phyloP scores from a whole-genome alignment of 2,113 vertebrate species.

The Oceanodroma tethys region DNA sequence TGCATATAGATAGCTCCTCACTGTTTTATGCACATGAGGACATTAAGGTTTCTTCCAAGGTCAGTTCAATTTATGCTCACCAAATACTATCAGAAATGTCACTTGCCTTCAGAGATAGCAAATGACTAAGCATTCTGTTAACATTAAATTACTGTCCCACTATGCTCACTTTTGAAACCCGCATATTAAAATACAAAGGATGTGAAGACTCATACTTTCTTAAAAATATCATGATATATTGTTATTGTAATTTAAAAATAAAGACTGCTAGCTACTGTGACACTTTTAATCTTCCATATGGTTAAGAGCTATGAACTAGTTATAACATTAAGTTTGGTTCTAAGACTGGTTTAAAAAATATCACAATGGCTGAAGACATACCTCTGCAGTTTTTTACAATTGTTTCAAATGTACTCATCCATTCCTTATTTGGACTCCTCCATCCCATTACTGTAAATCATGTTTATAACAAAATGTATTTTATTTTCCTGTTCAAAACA shows the following conservation, averaged over 20 bases:
- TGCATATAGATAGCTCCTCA: slow-evolving; percentile 49
- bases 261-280: neutral
- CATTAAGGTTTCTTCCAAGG: slow-evolving; percentile 55
- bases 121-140: slow-evolving; percentile 15
- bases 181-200: neutral
- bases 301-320: neutral
- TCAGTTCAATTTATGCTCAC: slow-evolving; percentile 48
- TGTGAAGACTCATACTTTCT: neutral
- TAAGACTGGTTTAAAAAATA: neutral
- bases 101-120: neutral
- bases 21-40: slow-evolving; percentile 48
- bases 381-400: neutral
- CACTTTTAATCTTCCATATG: neutral
- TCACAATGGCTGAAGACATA: neutral
- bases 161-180: neutral
- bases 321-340: neutral
- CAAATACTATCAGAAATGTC: slow-evolving; percentile 25
- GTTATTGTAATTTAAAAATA: neutral
- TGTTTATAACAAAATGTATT: neutral
- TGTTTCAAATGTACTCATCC: neutral
- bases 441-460: neutral
- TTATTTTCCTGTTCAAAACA: neutral
- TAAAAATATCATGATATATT: neutral
- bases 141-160: neutral
- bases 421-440: neutral